Evolutionary conservation across 1,140 invertebrate species (phyloP).

Genomic region (Coelopa frigida): DNA sequence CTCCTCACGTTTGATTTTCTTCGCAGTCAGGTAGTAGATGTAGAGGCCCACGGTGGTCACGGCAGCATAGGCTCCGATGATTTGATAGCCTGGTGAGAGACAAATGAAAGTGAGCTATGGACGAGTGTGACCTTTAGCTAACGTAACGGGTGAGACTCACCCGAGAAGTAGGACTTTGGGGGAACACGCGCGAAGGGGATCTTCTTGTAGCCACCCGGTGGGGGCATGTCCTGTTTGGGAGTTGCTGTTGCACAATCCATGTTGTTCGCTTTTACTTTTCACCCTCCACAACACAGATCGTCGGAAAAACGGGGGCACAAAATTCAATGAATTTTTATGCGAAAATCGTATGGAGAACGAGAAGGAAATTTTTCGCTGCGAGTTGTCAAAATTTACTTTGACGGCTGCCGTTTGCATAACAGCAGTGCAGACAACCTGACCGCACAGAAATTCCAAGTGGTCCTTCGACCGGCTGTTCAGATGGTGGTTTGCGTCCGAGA

Average conservation of each 20-base stretch:
- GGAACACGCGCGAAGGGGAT: constrained; percentile 65
- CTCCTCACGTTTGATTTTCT: constrained; percentile 49
- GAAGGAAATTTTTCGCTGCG: constrained; percentile 6
- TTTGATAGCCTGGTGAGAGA: constrained; percentile 44
- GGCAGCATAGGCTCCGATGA: constrained; percentile 55
- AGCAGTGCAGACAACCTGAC: constrained; percentile 9
- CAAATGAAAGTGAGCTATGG: constrained; percentile 3
- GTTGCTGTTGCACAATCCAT: constrained; percentile 4
- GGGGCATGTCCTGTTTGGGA: constrained; percentile 74
- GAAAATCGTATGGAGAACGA: not conserved
- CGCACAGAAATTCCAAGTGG: not conserved
- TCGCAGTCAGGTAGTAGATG: constrained; percentile 52
- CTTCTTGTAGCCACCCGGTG: constrained; percentile 70
- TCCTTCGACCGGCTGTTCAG: too few species aligned
- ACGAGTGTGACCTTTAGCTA: not conserved
- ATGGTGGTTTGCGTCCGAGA: too few species aligned
- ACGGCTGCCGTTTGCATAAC: constrained; percentile 14
- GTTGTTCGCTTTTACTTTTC: not conserved
- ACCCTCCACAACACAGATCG: too few species aligned
- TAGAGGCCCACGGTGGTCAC: constrained; percentile 52
- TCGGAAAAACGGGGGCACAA: too few species aligned
- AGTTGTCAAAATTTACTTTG: constrained; percentile 7
- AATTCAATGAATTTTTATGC: not conserved
- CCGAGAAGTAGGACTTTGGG: constrained; percentile 59
- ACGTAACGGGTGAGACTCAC: constrained; percentile 45